Conservation (phyloP, 2,113 vertebrate genomes). For the Struthio camelus region DNA sequence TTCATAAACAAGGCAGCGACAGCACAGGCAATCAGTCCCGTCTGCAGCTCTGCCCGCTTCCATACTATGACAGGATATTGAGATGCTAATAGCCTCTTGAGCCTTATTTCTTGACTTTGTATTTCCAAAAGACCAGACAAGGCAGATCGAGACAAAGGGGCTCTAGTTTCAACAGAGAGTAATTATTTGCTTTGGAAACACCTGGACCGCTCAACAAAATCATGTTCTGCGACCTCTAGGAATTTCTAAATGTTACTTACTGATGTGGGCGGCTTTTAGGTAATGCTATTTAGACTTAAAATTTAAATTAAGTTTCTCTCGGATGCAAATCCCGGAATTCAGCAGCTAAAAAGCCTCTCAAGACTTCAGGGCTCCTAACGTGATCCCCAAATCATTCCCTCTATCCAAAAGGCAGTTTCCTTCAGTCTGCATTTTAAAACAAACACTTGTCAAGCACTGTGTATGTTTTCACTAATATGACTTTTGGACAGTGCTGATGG, state of each 20-base stretch:
- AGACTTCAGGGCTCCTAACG: neutral
- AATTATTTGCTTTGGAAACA: neutral
- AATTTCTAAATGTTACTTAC: neutral
- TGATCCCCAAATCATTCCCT: neutral
- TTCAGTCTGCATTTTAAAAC: neutral
- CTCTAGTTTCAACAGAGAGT: neutral
- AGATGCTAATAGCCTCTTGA: neutral
- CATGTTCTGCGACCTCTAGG: neutral
- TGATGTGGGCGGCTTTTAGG: neutral
- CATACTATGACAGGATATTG: neutral
- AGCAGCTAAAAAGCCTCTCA: neutral
- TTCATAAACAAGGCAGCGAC: conserved; percentile 21
- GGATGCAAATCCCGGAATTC: neutral
- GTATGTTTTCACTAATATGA: neutral
- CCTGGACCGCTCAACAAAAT: neutral
- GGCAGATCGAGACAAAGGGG: neutral
- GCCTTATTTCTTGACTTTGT: neutral
- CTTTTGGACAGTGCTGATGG: neutral
- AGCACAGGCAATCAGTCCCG: neutral
- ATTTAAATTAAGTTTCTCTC: neutral
- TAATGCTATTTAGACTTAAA: neutral
- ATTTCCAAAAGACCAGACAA: neutral
- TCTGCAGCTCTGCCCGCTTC: neutral
- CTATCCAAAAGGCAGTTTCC: neutral
- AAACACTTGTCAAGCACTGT: neutral